Evolutionary conservation across 2,113 vertebrate species (phyloP), one percentile per base, ranked within the genome.

Genomic region (Apistogramma diplotaenia): DNA sequence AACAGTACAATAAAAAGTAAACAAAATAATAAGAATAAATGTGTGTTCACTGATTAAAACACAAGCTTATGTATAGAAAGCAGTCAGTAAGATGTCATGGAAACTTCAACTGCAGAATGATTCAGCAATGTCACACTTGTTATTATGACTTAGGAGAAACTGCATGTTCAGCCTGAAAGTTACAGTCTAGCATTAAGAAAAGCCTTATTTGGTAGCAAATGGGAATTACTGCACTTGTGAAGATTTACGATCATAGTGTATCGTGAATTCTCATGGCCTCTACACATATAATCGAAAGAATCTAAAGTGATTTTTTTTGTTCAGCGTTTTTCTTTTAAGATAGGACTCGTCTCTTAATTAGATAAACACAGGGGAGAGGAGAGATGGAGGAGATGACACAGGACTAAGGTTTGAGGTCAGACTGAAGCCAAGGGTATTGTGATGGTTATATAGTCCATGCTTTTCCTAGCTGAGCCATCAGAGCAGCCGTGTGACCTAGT

Each of bases 351-450:
- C 25, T 3, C 1, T 70, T 51, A 7, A 51, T 49, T n/a, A 49
- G 43, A 70, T 29, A 4, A 51, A 29, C 25, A 70, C 25, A 19
- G 6, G 25, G 29, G 9, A 49, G 62, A 0, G 1, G 25, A 51
- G 40, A 4, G 40, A 23, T 1, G 0, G 33, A 5, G 10, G 12
- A 23, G n/a, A 70, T 8, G 25, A 5, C 25, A 49, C 0, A 1
- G 23, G 62, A 29, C 9, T 49, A 46, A 29, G 25, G 31, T 21
- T 2, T 37, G 19, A 61, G 19, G 65, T 70, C 10, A 70, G 49
- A 51, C 29, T 51, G 12, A 40, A 77, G n/a, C 49, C 43, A 21
- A 51, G 43, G 15, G 13, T 51, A 51, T 33, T 55, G 31, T 21
- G 33, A 13, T 33, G 16, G 27, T 37, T n/a, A 43, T 11, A 53